phyloP scores from a whole-genome alignment of 2,113 vertebrate genomes.

The Plecotus auritus region DNA sequence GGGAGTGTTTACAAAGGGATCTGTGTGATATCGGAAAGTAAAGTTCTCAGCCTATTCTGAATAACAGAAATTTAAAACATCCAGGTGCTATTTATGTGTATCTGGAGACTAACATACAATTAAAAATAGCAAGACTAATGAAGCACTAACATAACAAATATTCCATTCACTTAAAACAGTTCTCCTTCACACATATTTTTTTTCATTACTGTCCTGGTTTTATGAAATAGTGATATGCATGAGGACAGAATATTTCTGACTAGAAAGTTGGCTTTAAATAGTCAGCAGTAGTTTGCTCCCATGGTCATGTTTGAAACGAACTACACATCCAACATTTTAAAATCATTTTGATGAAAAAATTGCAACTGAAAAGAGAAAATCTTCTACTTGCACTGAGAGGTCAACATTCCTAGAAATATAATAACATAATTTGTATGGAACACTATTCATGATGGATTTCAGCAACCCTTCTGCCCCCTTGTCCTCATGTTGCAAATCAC shows the following conservation, averaged over 20 bases:
- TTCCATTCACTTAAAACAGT: neutral
- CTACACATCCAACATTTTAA: neutral
- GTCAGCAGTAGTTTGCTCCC: neutral
- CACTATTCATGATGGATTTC: neutral
- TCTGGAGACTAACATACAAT: neutral
- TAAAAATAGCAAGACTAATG: neutral
- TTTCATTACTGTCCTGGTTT: neutral
- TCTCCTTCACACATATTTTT: neutral
- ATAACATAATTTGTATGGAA: neutral
- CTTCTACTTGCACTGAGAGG: neutral
- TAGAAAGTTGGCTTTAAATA: neutral
- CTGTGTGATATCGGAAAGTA: neutral
- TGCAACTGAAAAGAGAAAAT: neutral
- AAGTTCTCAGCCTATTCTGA: conserved; percentile 29
- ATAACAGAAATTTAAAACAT: conserved; percentile 21
- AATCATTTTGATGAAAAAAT: neutral
- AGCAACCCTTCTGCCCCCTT: neutral
- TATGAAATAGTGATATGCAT: neutral
- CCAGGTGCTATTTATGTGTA: neutral
- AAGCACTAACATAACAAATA: neutral
- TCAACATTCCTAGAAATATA: neutral
- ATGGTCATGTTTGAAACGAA: neutral
- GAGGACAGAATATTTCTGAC: neutral
- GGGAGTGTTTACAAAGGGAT: conserved; percentile 5
- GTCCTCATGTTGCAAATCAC: neutral